Evolutionary conservation across 2,888 invertebrate species (phyloP).

Genomic region (Pseudococcus viburni): DNA sequence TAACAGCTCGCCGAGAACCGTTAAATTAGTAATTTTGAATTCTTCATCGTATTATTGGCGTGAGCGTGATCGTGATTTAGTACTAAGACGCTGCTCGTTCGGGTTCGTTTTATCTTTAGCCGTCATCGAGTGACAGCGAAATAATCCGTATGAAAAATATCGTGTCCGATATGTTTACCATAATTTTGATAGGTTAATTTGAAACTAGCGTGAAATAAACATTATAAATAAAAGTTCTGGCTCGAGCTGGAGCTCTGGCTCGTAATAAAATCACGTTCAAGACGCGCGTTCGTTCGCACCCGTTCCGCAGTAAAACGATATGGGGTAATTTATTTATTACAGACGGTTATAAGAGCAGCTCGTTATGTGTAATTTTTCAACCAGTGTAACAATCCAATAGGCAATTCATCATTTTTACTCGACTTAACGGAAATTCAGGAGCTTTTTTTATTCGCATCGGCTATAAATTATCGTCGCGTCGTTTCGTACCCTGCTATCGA

Average conservation of each 20-base stretch:
- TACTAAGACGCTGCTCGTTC: neutral
- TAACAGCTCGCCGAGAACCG: conserved; percentile 44
- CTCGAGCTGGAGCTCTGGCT: neutral
- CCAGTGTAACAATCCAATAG: conserved; percentile 21
- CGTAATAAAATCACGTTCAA: conserved; percentile 33
- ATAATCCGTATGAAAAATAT: conserved; percentile 11
- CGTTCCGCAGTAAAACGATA: conserved; percentile 16
- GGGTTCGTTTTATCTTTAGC: neutral
- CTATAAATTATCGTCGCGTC: neutral
- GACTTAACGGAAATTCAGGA: conserved; percentile 23
- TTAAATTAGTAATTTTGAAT: conserved; percentile 41
- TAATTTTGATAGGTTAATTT: conserved; percentile 43
- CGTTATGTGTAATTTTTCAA: conserved; percentile 34
- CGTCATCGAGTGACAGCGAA: conserved; percentile 36
- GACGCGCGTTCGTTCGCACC: neutral
- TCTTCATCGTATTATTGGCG: conserved; percentile 26
- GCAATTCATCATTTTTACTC: conserved; percentile 38
- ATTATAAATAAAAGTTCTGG: conserved; percentile 6
- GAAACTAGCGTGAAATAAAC: conserved; percentile 22
- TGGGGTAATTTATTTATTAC: conserved; percentile 41
- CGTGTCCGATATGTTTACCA: conserved; percentile 35
- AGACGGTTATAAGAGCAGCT: neutral
- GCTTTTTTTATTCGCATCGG: neutral
- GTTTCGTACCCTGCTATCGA: neutral
- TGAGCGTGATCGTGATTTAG: conserved; percentile 18